Percentiles rank a stretch among this genome's conserved stretches.
Evolutionary conservation across 2,888 invertebrate genomes (phyloP).

Genomic region (Malacosoma neustria): DNA sequence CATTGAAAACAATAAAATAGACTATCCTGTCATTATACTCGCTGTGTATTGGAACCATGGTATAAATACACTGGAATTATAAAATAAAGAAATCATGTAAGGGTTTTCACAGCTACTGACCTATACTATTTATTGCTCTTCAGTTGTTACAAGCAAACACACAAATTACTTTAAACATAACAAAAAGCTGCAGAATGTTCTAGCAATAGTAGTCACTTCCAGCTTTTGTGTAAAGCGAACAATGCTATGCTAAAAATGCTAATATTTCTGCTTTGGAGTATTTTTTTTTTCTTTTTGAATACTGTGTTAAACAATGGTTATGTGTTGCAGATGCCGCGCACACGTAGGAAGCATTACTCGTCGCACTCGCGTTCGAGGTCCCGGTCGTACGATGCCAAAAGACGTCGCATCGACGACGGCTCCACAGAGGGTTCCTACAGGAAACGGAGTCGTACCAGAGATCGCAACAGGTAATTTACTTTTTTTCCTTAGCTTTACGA

Average conservation of each 20-base stretch:
- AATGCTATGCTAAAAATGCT: constrained; percentile 17
- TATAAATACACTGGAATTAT: too few species aligned
- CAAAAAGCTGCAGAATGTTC: too few species aligned
- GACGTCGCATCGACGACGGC: constrained; percentile 79
- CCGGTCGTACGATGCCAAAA: constrained; percentile 78
- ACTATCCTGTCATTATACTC: too few species aligned
- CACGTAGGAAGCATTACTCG: constrained; percentile 86
- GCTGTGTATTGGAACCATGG: too few species aligned
- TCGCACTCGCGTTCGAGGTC: constrained; percentile 76
- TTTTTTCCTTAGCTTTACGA: too few species aligned
- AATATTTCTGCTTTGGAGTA: constrained; percentile 16
- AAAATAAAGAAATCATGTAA: too few species aligned
- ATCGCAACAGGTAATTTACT: constrained; percentile 77
- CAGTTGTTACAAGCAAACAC: too few species aligned
- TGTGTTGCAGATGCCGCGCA: constrained; percentile 85
- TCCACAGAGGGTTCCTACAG: constrained; percentile 58
- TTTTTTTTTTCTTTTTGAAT: neutral
- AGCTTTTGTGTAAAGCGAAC: neutral
- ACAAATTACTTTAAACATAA: too few species aligned
- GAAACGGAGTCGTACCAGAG: constrained; percentile 63
- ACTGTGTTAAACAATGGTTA: constrained; percentile 1
- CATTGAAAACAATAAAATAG: too few species aligned
- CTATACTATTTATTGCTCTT: too few species aligned
- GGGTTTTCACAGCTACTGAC: too few species aligned
- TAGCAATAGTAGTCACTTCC: neutral